Conservation (phyloP, 2,888 invertebrate species). For the Epinotia ramella region DNA sequence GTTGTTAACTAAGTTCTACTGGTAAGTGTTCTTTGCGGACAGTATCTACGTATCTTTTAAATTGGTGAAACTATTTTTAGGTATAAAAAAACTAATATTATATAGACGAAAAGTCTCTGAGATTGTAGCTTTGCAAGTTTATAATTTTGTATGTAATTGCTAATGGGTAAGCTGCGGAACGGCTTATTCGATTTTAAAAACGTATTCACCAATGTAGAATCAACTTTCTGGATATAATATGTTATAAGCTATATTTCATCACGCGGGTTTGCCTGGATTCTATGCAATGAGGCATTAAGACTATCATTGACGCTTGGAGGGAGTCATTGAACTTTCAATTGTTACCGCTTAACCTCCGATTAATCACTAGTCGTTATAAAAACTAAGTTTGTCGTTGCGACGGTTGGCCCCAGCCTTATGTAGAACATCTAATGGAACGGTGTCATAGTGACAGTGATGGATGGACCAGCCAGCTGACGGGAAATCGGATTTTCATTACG, state of each 20-base stretch:
- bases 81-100: background rate
- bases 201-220: no score
- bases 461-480: slow-evolving; percentile 28
- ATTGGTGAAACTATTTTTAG: background rate
- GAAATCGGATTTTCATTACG: slow-evolving; percentile 30
- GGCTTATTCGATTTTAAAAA: no score
- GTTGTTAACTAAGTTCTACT: no score
- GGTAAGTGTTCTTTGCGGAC: no score
- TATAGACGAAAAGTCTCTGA: no score
- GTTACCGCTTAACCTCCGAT: background rate
- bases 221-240: no score
- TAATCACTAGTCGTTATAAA: slow-evolving; percentile 12
- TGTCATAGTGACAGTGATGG: slow-evolving; percentile 40
- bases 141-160: no score
- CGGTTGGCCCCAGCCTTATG: slow-evolving; percentile 16
- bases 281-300: background rate
- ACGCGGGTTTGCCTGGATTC: no score
- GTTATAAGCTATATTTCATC: background rate
- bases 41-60: background rate
- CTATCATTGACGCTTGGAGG: background rate
- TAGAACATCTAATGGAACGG: slow-evolving; percentile 33
- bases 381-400: slow-evolving; percentile 20
- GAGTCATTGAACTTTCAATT: background rate
- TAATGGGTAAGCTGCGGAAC: no score
- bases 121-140: no score